These are phyloP conservation scores for Tetragonula clypearis DNA, from an alignment of 1,140 invertebrate genomes.

Conservation along the genomic window DNA sequence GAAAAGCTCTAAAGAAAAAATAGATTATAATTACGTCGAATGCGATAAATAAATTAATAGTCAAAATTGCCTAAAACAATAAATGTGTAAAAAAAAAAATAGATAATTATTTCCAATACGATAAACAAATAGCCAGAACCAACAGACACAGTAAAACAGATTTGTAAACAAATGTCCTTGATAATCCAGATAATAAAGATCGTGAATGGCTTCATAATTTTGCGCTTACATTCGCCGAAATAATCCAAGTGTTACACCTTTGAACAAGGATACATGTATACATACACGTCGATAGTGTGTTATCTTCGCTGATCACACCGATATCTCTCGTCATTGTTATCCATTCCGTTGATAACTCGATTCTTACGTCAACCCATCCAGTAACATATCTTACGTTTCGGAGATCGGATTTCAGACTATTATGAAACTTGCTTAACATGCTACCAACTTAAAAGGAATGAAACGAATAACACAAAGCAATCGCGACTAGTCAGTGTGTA, in stretches of 20 bases:
- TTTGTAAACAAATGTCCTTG: neutral
- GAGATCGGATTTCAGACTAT: conserved; percentile 13
- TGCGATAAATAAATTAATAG: neutral
- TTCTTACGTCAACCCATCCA: neutral
- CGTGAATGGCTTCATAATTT: neutral
- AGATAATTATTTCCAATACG: neutral
- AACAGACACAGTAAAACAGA: neutral
- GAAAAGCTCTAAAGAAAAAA: neutral
- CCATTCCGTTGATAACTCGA: conserved; percentile 2
- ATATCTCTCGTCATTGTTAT: neutral
- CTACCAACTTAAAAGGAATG: neutral
- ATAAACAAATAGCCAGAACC: neutral
- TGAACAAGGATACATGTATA: neutral
- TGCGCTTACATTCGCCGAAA: neutral
- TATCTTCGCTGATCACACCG: neutral
- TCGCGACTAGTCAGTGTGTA: neutral
- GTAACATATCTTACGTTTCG: neutral
- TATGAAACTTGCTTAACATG: neutral
- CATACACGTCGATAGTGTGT: neutral
- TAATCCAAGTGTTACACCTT: neutral
- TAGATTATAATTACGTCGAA: neutral
- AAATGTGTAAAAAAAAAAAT: neutral
- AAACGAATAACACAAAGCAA: neutral
- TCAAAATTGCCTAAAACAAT: no score
- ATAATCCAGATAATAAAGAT: no score